Percentiles rank a stretch among this genome's conserved stretches.
Evolutionary conservation across 2,888 invertebrate species (phyloP).

Genomic region (Argyra leucocephala): DNA sequence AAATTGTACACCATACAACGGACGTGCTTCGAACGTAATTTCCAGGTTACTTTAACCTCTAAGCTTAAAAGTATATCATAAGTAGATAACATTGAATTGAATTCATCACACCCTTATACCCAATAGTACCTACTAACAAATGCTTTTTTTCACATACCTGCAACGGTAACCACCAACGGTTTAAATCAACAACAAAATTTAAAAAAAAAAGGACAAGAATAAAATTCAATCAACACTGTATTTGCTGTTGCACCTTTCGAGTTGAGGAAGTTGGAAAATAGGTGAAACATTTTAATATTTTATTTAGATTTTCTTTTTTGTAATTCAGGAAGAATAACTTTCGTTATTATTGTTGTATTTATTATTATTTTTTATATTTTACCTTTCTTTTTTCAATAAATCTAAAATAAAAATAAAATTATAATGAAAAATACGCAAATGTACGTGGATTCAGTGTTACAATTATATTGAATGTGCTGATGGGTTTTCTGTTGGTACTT

Average conservation of each 20-base stretch:
- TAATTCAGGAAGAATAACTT: background rate
- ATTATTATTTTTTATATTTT: background rate
- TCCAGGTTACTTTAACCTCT: background rate
- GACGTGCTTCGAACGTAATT: background rate
- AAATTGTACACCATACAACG: background rate
- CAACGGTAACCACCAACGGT: background rate
- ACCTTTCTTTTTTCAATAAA: background rate
- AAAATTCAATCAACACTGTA: background rate
- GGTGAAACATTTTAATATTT: conserved; percentile 1
- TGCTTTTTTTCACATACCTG: background rate
- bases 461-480: background rate
- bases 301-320: background rate
- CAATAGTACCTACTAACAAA: no score
- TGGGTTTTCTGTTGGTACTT: no score
- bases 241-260: background rate
- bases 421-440: background rate
- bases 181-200: background rate
- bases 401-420: background rate
- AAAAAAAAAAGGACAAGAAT: no score
- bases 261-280: background rate
- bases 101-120: background rate
- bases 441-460: background rate
- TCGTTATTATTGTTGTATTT: background rate
- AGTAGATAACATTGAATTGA: background rate
- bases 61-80: background rate